Base-by-base conservation (phyloP, 1,140 invertebrate species). In the Akabosia matsudoensis region DNA sequence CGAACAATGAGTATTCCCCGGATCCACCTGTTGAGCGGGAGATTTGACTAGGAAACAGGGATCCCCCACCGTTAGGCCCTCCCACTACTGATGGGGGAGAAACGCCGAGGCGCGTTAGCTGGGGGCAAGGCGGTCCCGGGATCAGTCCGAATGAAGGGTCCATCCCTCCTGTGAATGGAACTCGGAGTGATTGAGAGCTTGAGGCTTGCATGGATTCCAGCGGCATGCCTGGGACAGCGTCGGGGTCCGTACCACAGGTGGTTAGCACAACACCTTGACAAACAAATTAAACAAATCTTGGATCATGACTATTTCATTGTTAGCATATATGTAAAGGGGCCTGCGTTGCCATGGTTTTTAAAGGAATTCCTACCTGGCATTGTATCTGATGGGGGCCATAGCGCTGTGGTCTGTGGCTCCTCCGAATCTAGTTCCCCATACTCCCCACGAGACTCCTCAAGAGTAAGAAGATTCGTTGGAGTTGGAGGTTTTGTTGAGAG, bases 301-400 rank as follows among this genome's bases (percentile, higher is more conserved):
- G 22, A 61, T 33, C 14, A 70, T 14, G 45, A 52, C n/a, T 14
- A 52, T 52, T 52, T n/a, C n/a, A 52, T 52, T 14, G 45, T 52
- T 52, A 52, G n/a, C 13, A n/a, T 52, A n/a, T 13, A 52, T n/a
- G n/a, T 52, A 14, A 52, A 52, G 13, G n/a, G n/a, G 13, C n/a
- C 13, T n/a, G n/a, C n/a, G n/a, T 52, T 52, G 45, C n/a, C 13
- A n/a, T n/a, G n/a, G n/a, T n/a, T n/a, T n/a, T 45, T 45, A 45
- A 45, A 10, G 37, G 7, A 24, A 45, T 31, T 0, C n/a, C 18
- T 72, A 79, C 78, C 80, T 77, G 80, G 78, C 76, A 81, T 79
- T 0, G 72, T 79, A 51, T 78, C 80, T 1, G 80, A 79, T 18
- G 80, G 80, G n/a, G 80, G 79, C 79, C 79, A 81, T 13, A 81